A percentile compares a stretch with the other conserved stretches of the same genome.
phyloP scores from a whole-genome alignment of 2,113 vertebrate genomes.

The Sorex fumeus region DNA sequence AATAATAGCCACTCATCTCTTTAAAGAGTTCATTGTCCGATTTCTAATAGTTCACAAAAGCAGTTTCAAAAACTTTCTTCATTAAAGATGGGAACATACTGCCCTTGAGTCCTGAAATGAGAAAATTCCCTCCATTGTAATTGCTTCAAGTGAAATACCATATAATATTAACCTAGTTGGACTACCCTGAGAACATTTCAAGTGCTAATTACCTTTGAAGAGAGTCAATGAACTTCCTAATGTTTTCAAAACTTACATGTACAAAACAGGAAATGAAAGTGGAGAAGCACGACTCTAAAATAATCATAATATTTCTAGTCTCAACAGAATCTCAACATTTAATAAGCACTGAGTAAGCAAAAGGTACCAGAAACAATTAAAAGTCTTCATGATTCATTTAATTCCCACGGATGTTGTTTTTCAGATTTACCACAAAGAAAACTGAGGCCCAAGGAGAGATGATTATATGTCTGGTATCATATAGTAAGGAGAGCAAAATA shows the following conservation, averaged over 20 bases:
- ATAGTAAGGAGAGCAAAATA: neutral
- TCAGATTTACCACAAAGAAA: neutral
- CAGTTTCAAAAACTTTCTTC: constrained; percentile 51
- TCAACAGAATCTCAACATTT: constrained; percentile 5
- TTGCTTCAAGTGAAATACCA: constrained; percentile 34
- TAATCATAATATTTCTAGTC: neutral
- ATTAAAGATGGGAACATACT: constrained; percentile 41
- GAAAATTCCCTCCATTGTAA: constrained; percentile 24
- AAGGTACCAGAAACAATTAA: neutral
- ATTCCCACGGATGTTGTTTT: neutral
- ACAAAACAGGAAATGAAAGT: constrained; percentile 31
- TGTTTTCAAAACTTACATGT: constrained; percentile 5
- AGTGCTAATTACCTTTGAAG: constrained; percentile 44
- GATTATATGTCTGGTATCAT: neutral
- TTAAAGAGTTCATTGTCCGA: constrained; percentile 17
- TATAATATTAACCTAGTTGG: constrained; percentile 39
- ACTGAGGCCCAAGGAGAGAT: neutral
- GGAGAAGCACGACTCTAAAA: constrained; percentile 6
- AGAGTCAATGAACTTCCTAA: constrained; percentile 25
- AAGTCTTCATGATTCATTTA: neutral
- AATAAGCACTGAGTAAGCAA: neutral
- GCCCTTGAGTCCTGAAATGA: constrained; percentile 41
- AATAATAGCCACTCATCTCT: neutral
- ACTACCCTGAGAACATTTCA: constrained; percentile 43
- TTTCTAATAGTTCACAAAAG: constrained; percentile 39